Evolutionary conservation across 2,113 vertebrate species (phyloP), one percentile per base, ranked within the genome.

Genomic region (Gambusia holbrooki): DNA sequence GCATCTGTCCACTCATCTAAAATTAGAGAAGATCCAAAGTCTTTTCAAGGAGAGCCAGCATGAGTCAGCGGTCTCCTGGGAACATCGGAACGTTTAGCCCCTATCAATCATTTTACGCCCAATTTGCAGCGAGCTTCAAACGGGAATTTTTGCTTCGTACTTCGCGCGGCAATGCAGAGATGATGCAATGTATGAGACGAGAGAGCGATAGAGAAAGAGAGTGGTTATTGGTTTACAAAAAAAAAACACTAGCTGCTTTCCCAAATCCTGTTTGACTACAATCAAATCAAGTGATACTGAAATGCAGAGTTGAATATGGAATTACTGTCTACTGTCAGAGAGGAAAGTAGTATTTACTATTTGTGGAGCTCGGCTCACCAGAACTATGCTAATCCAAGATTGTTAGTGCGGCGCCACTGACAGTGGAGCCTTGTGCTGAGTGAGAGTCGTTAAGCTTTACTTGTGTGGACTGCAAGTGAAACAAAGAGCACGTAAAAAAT

Each of bases 251-350:
- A 85, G 73, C 75, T 69, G 73, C 48, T 69, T 86, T 82, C 71
- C 42, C 30, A 76, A 86, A 88, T 90, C 79, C 62, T 77, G 5
- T 84, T 84, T 81, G 72, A 42, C 71, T 80, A 79, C 82, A 88
- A 87, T 80, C 82, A 87, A 72, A 88, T 82, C 71, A 80, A 73
- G 27, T 76, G 69, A 82, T 82, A 70, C 71, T 68, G 69, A 78
- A 67, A 71, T 15, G 68, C 0, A 5, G 69, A 79, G 68, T 70
- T 71, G 83, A 83, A 78, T 66, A 77, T 65, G 77, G 79, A 81
- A 78, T 80, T 42, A 79, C 68, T 74, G 71, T 70, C 80, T 42
- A 79, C 68, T 74, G 71, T 70, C 80, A 86, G 29, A 61, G 79
- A 85, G 68, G 60, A 83, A 80, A 82, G 68, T 60, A 42, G 74